A percentile compares a stretch with the other conserved stretches of the same genome.
phyloP scores from a whole-genome alignment of 2,888 invertebrate species.

The Ophion slaviceki region DNA sequence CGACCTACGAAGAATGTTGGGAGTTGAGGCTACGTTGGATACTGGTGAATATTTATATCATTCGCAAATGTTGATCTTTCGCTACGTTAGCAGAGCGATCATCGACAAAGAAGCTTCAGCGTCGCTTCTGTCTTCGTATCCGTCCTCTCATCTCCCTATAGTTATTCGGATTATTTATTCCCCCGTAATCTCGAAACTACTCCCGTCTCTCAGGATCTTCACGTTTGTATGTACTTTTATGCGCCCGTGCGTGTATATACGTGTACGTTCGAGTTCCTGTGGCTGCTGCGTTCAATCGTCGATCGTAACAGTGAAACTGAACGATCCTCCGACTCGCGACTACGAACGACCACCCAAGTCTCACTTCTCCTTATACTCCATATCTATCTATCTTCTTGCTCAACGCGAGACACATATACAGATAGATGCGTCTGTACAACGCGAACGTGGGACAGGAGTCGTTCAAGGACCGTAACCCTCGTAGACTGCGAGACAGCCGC shows the following conservation, averaged over 20 bases:
- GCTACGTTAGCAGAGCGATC: slow-evolving; percentile 25
- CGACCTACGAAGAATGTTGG: slow-evolving; percentile 11
- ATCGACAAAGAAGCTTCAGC: slow-evolving; percentile 47
- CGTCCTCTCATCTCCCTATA: slow-evolving; percentile 18
- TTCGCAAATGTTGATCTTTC: slow-evolving; percentile 24
- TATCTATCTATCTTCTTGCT: slow-evolving; percentile 52
- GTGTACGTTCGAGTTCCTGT: slow-evolving; percentile 17
- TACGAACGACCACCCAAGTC: slow-evolving; percentile 51
- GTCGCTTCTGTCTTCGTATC: slow-evolving; percentile 29
- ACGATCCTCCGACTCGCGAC: slow-evolving; percentile 64
- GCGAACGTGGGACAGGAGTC: slow-evolving; percentile 59
- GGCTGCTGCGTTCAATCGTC: slow-evolving; percentile 61
- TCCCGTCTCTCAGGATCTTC: slow-evolving; percentile 20
- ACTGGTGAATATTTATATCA: not conserved
- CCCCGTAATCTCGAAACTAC: slow-evolving; percentile 54
- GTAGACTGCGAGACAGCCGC: slow-evolving; percentile 48
- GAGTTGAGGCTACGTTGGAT: not conserved
- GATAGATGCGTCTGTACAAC: slow-evolving; percentile 37
- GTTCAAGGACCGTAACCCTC: slow-evolving; percentile 56
- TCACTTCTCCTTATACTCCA: slow-evolving; percentile 35
- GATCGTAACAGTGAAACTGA: slow-evolving; percentile 67
- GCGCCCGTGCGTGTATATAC: not conserved
- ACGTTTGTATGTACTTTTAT: not conserved
- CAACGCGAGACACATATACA: slow-evolving; percentile 16
- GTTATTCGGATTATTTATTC: slow-evolving; percentile 65